Evolutionary conservation across 2,888 invertebrate genomes (phyloP), one percentile per base, ranked within the genome.

Genomic region (Monoplex corrugatus): DNA sequence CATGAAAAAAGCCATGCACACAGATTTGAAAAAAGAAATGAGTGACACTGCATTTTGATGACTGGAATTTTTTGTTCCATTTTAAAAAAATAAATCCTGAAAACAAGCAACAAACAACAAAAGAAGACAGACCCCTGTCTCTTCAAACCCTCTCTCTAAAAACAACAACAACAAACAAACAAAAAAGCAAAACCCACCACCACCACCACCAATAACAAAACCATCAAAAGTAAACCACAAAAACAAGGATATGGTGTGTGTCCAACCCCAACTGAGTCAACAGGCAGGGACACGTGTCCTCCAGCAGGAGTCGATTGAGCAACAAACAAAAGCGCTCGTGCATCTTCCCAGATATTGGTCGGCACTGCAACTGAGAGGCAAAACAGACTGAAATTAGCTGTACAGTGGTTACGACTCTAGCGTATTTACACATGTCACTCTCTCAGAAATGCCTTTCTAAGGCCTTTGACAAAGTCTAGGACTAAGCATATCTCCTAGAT

Each of bases 191-290:
- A n/a, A n/a, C n/a, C n/a, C n/a, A n/a, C n/a, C n/a, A n/a, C n/a
- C n/a, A n/a, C n/a, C n/a, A n/a, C n/a, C n/a, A n/a, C n/a, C n/a
- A n/a, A n/a, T n/a, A n/a, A n/a, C 13, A 72, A 10, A 32, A 72
- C 10, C 72, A 72, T 8, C n/a, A 72, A 72, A 5, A 13, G 38
- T 38, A 45, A 45, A 38, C 19, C 28, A 68, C 57, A n/a, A 13
- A 86, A 5, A 8, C 72, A 92, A 92, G 92, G 92, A 92, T 92
- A 92, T 91, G 89, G 89, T 91, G 92, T 16, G 50, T 86, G 83
- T 86, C 90, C 40, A 92, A 90, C 8, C 91, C 92, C 5, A 92
- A 88, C 23, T 90, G 91, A 40, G 89, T 86, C 45, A 92, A 40
- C 45, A 91, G 88, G 19, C 88, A 78, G 0, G 89, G 68, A 23